Evolutionary conservation across 2,888 invertebrate genomes (phyloP), one percentile per base, ranked within the genome.

Genomic region (Aelia acuminata): DNA sequence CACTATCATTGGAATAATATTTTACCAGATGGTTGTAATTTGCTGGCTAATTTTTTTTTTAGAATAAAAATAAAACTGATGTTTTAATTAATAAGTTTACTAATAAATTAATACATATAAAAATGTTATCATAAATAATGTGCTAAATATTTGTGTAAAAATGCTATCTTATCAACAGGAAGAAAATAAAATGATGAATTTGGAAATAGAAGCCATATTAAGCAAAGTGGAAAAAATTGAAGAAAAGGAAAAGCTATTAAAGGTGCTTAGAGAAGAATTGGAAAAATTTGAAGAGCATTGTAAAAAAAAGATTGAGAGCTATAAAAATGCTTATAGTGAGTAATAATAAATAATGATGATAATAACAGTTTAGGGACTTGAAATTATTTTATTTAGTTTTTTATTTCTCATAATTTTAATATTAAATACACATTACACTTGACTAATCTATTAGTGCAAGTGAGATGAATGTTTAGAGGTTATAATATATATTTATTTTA

Each of bases 311-410:
- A 49, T 85, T 50, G 50, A 85, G 35, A 50, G 35, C 50, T 48
- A 31, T 50, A 49, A 85, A 53, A 53, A 50, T 50, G 85, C 48
- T 20, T 85, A 85, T 53, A 50, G 85, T 85, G 35, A 85, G 85
- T 85, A 50, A 18, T 22, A 50, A 3, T 3, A 7, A n/a, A 80
- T 8, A 18, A 80, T 43, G 20, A 20, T 35, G 20, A 11, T 18
- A 22, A 13, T 35, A n/a, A n/a, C 43, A n/a, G 26, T 57, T 57
- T 57, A 57, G 15, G 8, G 3, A 26, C 13, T 13, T 57, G 4
- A n/a, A 57, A 57, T 26, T 57, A 57, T 26, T 57, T 57, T 26
- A 26, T 57, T 53, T 53, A 53, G 22, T 53, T 26, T 57, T 10
- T 13, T 57, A 57, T 57, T 57, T 57, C 13, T 57, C 5, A 26